These are phyloP conservation scores for Centropyge bicolor DNA, from an alignment of 2,797 vertebrate genomes.

Conservation along the genomic window DNA sequence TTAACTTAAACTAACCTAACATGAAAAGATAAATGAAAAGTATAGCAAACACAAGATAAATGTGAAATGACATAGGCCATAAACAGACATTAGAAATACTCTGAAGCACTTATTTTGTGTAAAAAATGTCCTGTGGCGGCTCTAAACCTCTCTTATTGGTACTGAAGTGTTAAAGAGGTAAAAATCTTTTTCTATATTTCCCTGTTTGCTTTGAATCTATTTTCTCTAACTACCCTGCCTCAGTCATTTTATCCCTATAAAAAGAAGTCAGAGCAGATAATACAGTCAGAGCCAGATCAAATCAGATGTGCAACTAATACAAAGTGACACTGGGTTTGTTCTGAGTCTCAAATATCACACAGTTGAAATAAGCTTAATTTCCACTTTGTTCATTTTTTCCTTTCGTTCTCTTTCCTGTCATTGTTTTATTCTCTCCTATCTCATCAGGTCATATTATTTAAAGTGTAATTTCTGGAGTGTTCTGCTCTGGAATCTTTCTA, in stretches of 20 bases:
- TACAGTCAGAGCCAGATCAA: slow-evolving; percentile 26
- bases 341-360: slow-evolving; percentile 13
- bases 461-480: slow-evolving; percentile 35
- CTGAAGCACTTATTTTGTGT: neutral
- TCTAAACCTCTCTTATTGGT: slow-evolving; percentile 17
- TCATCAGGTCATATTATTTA: slow-evolving; percentile 9
- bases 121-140: neutral
- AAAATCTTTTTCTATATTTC: slow-evolving; percentile 11
- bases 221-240: slow-evolving; percentile 8
- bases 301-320: slow-evolving; percentile 32
- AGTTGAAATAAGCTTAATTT: neutral
- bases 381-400: neutral
- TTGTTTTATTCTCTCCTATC: neutral
- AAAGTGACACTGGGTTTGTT: slow-evolving; percentile 25
- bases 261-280: slow-evolving; percentile 31
- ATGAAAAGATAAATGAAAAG: neutral
- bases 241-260: slow-evolving; percentile 21
- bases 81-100: neutral
- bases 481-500: neutral
- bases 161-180: slow-evolving; percentile 1
- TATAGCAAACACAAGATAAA: neutral
- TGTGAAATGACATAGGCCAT: neutral
- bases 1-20: neutral
- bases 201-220: neutral
- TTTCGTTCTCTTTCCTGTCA: neutral